Base-by-base conservation (phyloP, 2,113 vertebrate species). In the Etheostoma cragini region DNA sequence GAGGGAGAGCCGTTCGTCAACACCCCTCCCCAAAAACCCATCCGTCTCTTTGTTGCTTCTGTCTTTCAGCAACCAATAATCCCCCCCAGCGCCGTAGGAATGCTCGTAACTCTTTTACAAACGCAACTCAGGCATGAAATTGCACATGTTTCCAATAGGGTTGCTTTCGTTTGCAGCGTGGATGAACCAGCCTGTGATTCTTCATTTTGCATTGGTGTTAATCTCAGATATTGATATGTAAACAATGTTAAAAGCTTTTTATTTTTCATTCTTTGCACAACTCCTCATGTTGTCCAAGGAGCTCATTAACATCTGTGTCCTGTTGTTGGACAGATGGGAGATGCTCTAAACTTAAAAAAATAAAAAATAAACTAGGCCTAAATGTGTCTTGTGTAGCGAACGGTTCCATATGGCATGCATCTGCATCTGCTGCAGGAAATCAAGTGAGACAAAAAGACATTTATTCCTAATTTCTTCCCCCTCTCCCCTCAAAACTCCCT, bases 51-150 rank as follows among this genome's bases (percentile, higher is more conserved):
- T 85, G 84, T 72, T 83, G 84, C 79, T 69, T 64, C 78, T 79
- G 81, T 80, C 81, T 85, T 73, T 76, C 78, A 72, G 76, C 61
- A 35, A 85, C 81, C 69, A 68, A 50, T 76, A 68, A 87, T 69
- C 67, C 62, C 47, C 80, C 74, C 65, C 33, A 56, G 79, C 13
- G 8, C 84, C 21, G 10, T 79, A 57, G 81, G 77, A 58, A 19
- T 22, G 42, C 90, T 92, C 46, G n/a, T 87, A 91, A 92, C 83
- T 82, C 84, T 89, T 90, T 88, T 84, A 91, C 82, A 85, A 84
- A 80, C 2, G 14, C 33, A 73, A 76, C 30, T 78, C 80, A 78
- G 84, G 80, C 89, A 57, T 93, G 90, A 92, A 92, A 93, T 94
- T 90, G 65, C 80, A 75, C 65, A 45, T 70, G 62, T 85, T 86